phyloP scores from a whole-genome alignment of 23 tunicate species.

The Ciona savignyi region DNA sequence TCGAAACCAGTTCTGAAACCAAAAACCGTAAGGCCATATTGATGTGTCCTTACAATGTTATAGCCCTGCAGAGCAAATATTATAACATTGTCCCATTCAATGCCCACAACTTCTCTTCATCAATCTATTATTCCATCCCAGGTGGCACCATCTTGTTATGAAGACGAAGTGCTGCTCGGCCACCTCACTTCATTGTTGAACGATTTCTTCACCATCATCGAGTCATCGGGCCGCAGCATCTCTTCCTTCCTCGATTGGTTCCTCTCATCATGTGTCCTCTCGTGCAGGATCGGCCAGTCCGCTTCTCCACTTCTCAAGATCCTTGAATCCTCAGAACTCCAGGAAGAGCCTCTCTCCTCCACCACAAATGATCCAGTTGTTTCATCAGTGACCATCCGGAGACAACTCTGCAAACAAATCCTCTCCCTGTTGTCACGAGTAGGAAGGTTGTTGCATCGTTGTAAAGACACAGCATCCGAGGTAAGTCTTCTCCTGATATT shows the following conservation, averaged over 20 bases:
- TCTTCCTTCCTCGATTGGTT: conserved; percentile 26
- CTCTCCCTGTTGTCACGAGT: conserved; percentile 46
- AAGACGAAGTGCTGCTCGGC: conserved; percentile 60
- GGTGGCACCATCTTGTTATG: conserved; percentile 62
- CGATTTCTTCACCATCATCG: conserved; percentile 32
- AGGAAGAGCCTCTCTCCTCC: conserved; percentile 25
- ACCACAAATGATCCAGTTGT: background rate
- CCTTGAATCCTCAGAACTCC: conserved; percentile 57
- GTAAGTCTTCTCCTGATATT: too few relatives aligned
- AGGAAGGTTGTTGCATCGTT: conserved; percentile 17
- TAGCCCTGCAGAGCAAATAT: too few relatives aligned
- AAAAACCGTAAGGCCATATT: too few relatives aligned
- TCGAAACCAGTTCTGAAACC: too few relatives aligned
- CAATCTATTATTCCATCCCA: too few relatives aligned
- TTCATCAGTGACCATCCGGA: conserved; percentile 40
- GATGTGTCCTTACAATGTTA: too few relatives aligned
- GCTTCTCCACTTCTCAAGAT: conserved; percentile 48
- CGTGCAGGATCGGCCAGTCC: background rate
- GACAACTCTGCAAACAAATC: conserved; percentile 57
- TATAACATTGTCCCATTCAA: too few relatives aligned
- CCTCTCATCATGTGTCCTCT: conserved; percentile 19
- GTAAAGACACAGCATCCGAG: background rate
- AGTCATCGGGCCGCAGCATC: conserved; percentile 2
- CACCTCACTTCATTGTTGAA: conserved; percentile 38
- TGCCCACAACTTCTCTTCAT: too few relatives aligned